Evolutionary conservation across 1,140 invertebrate genomes (phyloP).

Genomic region (Heliconius melpomene): DNA sequence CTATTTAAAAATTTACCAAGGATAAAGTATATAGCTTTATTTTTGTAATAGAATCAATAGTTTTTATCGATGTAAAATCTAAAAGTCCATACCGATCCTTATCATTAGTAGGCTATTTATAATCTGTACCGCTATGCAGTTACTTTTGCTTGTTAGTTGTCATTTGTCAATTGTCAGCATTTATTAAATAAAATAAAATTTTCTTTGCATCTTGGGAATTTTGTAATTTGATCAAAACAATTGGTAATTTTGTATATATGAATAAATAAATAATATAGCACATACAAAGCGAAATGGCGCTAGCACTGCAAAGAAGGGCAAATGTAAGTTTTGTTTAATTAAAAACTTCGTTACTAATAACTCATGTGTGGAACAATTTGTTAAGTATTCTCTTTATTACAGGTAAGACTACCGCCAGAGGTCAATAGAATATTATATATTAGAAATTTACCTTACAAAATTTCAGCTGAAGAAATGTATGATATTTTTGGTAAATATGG

Average conservation of each 20-base stretch:
- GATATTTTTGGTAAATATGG: conserved; percentile 99
- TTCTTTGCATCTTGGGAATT: too few species aligned
- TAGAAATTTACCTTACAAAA: conserved; percentile 99
- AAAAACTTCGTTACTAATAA: not conserved
- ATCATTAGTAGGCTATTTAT: too few species aligned
- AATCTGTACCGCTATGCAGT: too few species aligned
- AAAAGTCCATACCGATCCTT: too few species aligned
- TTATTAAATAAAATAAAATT: too few species aligned
- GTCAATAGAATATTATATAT: conserved; percentile 99
- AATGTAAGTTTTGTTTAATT: conserved; percentile 58
- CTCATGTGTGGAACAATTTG: conserved; percentile 5
- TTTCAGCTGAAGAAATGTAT: conserved; percentile 99
- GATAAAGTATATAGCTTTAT: too few species aligned
- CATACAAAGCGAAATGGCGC: conserved; percentile 53
- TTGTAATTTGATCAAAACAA: not conserved
- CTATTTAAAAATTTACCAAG: too few species aligned
- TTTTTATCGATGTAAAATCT: too few species aligned
- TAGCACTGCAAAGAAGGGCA: conserved; percentile 69
- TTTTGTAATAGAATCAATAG: too few species aligned
- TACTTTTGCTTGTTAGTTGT: too few species aligned
- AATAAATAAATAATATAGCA: not conserved
- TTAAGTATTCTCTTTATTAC: conserved; percentile 50
- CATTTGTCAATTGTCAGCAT: too few species aligned
- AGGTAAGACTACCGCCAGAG: conserved; percentile 98
- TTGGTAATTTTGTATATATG: conserved; percentile 9